Conservation (phyloP, 1,140 invertebrate species). For the Achatina immaculata region DNA sequence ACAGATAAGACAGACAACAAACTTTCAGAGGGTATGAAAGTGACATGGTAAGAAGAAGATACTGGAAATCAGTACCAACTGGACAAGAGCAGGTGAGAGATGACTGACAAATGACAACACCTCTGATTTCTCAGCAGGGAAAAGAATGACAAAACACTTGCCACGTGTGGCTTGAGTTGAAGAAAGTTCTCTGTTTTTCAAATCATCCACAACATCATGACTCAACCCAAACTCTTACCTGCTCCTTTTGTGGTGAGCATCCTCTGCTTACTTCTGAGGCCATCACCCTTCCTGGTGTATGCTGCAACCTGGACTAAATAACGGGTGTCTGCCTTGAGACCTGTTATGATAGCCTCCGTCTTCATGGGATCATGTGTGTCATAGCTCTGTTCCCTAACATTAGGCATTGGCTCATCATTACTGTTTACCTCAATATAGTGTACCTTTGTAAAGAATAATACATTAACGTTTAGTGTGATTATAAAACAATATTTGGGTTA, state of each 20-base stretch:
- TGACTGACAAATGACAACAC: no score
- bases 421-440: conserved; percentile 78
- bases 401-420: conserved; percentile 51
- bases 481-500: background rate
- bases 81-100: no score
- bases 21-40: no score
- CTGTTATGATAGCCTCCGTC: conserved; percentile 86
- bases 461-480: background rate
- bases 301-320: conserved; percentile 90
- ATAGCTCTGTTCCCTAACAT: conserved; percentile 45
- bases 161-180: no score
- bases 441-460: conserved; percentile 71
- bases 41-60: no score
- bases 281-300: conserved; percentile 93
- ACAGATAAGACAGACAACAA: no score
- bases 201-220: no score
- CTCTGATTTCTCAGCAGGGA: no score
- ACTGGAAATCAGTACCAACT: no score
- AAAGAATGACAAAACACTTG: no score
- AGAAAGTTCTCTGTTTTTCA: no score
- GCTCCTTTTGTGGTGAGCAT: conserved; percentile 92
- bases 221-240: conserved; percentile 54
- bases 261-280: conserved; percentile 84
- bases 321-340: conserved; percentile 90
- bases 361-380: conserved; percentile 74